Evolutionary conservation across 2,113 vertebrate species (phyloP), one percentile per base, ranked within the genome.

Genomic region (Mohoua ochrocephala): DNA sequence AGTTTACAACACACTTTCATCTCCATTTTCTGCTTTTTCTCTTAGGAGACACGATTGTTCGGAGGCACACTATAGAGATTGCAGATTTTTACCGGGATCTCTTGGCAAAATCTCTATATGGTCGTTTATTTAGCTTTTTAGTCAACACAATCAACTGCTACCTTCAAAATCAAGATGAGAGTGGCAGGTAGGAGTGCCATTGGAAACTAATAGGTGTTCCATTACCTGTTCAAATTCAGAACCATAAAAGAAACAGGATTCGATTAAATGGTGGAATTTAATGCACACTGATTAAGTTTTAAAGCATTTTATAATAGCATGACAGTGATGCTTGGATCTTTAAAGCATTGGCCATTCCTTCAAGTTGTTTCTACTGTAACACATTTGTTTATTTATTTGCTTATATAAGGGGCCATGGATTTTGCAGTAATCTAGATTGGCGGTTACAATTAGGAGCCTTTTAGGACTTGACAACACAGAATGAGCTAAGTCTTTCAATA

Each of bases 91-190:
- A 98, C 97, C 98, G 99, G 52, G 99, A 99, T 91, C 98, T 99
- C 68, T 95, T 99, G 61, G 98, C 99, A 79, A 99, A 99, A 97
- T 97, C 99, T 44, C 96, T 99, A 1, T 99, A 99, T 6, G 97
- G 98, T 52, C 99, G 99, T 77, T 98, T 99, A 85, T 99, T 99
- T 95, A 98, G 99, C 97, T 98, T 99, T 97, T 93, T 99, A 95
- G 98, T 99, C 94, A 99, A 99, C 92, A 95, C 96, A n/a, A 96
- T 98, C 94, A 99, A 99, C 70, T 97, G 96, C 61, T 98, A 97
- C 96, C 98, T 99, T 68, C 98, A 99, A 87, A 97, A 98, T 91
- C 98, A 97, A 59, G 98, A 99, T 12, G 98, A 99, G 19, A 96
- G 71, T 94, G 84, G 87, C 60, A 98, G 99, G 99, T 99, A 98